Evolutionary conservation across 2,888 invertebrate genomes (phyloP).

Genomic region (Cosmia pyralina): DNA sequence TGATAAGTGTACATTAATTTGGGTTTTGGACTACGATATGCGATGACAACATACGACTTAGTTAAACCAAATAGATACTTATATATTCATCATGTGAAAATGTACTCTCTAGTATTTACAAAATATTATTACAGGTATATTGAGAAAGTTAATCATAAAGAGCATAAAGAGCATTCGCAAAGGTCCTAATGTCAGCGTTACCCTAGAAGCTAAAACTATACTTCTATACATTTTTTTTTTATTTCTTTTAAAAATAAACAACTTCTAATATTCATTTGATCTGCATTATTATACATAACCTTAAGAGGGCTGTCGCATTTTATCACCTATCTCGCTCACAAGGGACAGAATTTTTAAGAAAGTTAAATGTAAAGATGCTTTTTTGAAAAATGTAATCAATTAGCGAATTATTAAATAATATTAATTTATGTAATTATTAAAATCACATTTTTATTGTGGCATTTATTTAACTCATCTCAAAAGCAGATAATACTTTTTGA

Average conservation of each 20-base stretch:
- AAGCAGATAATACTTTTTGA: too few species aligned
- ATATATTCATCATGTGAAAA: not conserved
- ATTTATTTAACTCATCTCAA: too few species aligned
- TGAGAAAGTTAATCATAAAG: not conserved
- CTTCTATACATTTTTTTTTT: not conserved
- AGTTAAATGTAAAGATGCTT: too few species aligned
- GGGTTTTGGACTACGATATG: not conserved
- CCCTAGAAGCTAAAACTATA: not conserved
- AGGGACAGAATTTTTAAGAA: too few species aligned
- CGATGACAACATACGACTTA: not conserved
- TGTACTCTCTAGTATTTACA: not conserved
- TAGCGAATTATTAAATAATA: too few species aligned
- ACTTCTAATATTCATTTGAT: not conserved
- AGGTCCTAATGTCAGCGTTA: not conserved
- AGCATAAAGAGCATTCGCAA: not conserved
- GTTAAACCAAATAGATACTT: not conserved
- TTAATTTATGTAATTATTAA: too few species aligned
- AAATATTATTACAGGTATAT: not conserved
- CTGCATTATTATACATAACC: not conserved
- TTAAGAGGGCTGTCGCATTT: not conserved
- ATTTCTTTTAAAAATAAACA: not conserved
- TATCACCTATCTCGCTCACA: too few species aligned
- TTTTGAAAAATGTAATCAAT: too few species aligned
- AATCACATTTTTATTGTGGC: too few species aligned
- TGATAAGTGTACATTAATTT: constrained; percentile 10